A percentile compares a stretch with the other conserved stretches of the same genome.
These are phyloP conservation scores for Epizoanthus rinbou DNA, from an alignment of 92 coral and sea anemone genomes.

Conservation along the genomic window DNA sequence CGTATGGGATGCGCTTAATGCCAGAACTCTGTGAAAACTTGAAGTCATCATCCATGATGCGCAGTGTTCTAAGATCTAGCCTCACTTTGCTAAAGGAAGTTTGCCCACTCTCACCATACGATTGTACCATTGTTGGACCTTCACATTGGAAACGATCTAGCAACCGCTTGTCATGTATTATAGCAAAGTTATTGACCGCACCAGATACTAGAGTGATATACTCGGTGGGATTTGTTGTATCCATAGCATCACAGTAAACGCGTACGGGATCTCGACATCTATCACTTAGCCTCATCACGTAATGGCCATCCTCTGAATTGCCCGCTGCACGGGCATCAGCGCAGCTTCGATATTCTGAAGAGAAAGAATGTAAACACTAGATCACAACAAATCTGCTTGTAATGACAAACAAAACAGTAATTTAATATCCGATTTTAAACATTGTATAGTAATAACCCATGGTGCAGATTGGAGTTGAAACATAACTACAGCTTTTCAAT, in stretches of 20 bases:
- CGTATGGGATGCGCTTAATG: slow-evolving; percentile 76
- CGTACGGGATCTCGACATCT: slow-evolving; percentile 83
- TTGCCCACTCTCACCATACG: slow-evolving; percentile 78
- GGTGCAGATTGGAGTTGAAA: too few species aligned
- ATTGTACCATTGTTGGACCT: slow-evolving; percentile 65
- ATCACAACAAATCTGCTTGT: not conserved
- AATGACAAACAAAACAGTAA: not conserved
- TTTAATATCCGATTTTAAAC: too few species aligned
- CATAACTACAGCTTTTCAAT: too few species aligned
- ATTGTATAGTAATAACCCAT: too few species aligned
- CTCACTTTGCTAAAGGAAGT: slow-evolving; percentile 81
- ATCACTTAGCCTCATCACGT: slow-evolving; percentile 74
- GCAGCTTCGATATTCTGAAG: slow-evolving; percentile 79
- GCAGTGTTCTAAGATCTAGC: slow-evolving; percentile 70
- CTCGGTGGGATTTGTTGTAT: slow-evolving; percentile 65
- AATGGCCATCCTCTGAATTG: slow-evolving; percentile 80
- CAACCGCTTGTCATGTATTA: slow-evolving; percentile 74
- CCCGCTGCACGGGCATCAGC: slow-evolving; percentile 82
- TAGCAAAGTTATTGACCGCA: slow-evolving; percentile 78
- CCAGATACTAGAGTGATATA: slow-evolving; percentile 86
- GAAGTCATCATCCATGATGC: slow-evolving; percentile 72
- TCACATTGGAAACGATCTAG: slow-evolving; percentile 87
- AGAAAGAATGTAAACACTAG: not conserved
- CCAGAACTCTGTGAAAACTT: slow-evolving; percentile 60
- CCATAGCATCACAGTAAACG: slow-evolving; percentile 84